Percentiles rank a stretch among this genome's conserved stretches.
These are phyloP conservation scores for Cheilosia impressa DNA, from an alignment of 2,888 invertebrate species.

Conservation along the genomic window DNA sequence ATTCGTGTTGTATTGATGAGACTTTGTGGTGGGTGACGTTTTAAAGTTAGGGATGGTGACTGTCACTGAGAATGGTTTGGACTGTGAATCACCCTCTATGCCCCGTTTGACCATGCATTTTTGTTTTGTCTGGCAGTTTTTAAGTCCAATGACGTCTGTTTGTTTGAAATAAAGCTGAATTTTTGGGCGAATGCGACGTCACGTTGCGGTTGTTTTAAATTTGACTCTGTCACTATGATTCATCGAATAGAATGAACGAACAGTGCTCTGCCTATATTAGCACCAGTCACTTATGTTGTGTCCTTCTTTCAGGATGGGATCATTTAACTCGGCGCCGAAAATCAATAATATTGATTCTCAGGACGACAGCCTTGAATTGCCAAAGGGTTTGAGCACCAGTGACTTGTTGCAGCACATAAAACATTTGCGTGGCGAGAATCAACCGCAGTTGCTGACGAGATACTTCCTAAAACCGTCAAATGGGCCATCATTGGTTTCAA, in stretches of 20 bases:
- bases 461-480: constrained; percentile 80
- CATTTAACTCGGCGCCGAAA: constrained; percentile 88
- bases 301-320: constrained; percentile 87
- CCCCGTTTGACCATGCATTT: constrained; percentile 21
- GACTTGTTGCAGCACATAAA: constrained; percentile 85
- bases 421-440: constrained; percentile 83
- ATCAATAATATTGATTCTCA: constrained; percentile 87
- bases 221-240: not conserved
- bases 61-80: not conserved
- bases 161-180: constrained; percentile 30
- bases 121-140: not conserved
- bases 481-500: constrained; percentile 75
- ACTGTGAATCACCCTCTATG: constrained; percentile 4
- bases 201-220: constrained; percentile 4
- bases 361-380: constrained; percentile 85
- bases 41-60: not conserved
- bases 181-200: constrained; percentile 35
- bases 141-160: constrained; percentile 20
- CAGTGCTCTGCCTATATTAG: not conserved
- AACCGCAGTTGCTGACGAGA: constrained; percentile 84
- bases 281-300: constrained; percentile 40
- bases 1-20: not conserved
- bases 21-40: constrained; percentile 5
- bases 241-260: constrained; percentile 11
- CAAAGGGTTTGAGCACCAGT: constrained; percentile 83